A percentile compares a stretch with the other conserved stretches of the same genome.
These are phyloP conservation scores for Caenorhabditis briggsae DNA, from an alignment of 1,140 invertebrate genomes.

Conservation along the genomic window DNA sequence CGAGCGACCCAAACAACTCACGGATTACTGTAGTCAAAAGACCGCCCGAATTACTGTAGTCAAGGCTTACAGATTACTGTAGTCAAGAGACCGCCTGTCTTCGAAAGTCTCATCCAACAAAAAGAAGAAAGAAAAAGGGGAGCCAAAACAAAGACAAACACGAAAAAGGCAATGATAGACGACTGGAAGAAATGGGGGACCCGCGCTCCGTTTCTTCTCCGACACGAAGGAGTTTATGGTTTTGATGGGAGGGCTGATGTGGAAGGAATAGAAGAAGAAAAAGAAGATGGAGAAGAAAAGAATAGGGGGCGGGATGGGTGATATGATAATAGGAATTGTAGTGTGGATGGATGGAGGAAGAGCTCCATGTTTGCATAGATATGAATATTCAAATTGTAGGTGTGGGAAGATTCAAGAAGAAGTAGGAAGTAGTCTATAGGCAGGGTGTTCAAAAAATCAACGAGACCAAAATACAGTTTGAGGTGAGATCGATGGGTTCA, in stretches of 20 bases:
- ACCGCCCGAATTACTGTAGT: no score
- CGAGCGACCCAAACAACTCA: no score
- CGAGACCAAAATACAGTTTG: no score
- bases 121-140: background rate
- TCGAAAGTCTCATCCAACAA: background rate
- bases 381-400: no score
- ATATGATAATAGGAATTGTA: no score
- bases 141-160: background rate
- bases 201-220: background rate
- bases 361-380: no score
- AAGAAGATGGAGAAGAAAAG: background rate
- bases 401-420: no score
- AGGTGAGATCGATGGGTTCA: no score
- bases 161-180: conserved; percentile 2
- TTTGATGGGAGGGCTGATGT: conserved; percentile 5
- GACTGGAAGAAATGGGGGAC: conserved; percentile 16
- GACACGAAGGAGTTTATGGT: conserved; percentile 1
- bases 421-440: no score
- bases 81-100: background rate
- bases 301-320: background rate
- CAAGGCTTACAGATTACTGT: no score
- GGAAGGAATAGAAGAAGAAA: background rate
- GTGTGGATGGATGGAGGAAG: no score
- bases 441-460: no score
- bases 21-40: background rate